Evolutionary conservation across 2,113 vertebrate genomes (phyloP).

Genomic region (Pontoporia blainvillei): DNA sequence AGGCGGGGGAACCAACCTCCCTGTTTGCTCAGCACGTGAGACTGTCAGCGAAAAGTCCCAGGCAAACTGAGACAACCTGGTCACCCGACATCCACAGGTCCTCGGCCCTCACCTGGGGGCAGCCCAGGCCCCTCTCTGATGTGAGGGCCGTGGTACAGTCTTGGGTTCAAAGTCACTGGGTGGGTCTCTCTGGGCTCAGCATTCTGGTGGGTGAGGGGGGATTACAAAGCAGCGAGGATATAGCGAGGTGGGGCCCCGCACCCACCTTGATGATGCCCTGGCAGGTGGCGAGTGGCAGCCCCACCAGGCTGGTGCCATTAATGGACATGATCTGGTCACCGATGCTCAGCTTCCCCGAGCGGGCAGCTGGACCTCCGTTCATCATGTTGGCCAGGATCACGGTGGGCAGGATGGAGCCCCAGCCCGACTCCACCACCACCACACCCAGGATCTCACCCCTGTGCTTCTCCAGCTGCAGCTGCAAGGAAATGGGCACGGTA

Average conservation of each 20-base stretch:
- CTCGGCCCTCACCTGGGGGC: background rate
- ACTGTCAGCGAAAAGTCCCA: background rate
- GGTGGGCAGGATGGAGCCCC: conserved; percentile 98
- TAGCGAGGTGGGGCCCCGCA: rapidly evolving
- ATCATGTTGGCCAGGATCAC: conserved; percentile 99
- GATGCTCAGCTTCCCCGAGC: conserved; percentile 97
- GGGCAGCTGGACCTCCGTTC: conserved; percentile 95
- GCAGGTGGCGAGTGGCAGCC: conserved; percentile 96
- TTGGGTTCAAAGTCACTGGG: background rate
- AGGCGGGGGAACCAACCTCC: too few relatives aligned
- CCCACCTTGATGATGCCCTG: conserved; percentile 98
- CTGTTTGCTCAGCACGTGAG: too few relatives aligned
- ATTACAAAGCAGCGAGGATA: background rate
- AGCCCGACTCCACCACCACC: conserved; percentile 98
- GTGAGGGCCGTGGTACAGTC: background rate
- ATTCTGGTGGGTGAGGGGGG: background rate
- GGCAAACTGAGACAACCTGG: too few relatives aligned
- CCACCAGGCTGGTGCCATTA: conserved; percentile 98
- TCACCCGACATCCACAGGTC: background rate
- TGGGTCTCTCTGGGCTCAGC: background rate
- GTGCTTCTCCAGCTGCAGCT: conserved; percentile 97
- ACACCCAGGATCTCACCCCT: conserved; percentile 98
- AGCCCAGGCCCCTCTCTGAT: background rate
- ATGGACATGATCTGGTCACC: conserved; percentile 99
- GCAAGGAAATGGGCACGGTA: conserved; percentile 3